Evolutionary conservation across 2,113 vertebrate species (phyloP).

Genomic region (Zosterops lateralis): DNA sequence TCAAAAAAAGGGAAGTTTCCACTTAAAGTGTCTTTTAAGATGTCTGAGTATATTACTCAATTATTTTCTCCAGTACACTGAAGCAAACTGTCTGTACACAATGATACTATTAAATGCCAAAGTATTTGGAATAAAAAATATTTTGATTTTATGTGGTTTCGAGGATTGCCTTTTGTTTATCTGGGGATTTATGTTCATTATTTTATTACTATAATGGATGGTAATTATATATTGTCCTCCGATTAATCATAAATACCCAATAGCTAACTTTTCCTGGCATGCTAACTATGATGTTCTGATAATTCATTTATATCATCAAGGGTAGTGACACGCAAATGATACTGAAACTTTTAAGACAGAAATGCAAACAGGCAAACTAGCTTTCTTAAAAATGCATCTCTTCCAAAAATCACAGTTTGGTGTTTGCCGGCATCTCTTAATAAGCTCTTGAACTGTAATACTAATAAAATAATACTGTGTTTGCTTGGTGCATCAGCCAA

Average conservation of each 20-base stretch:
- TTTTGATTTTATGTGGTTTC: neutral
- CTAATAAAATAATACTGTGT: neutral
- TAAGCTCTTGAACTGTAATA: neutral
- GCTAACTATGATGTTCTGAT: conserved; percentile 25
- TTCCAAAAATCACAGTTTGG: neutral
- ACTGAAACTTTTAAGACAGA: neutral
- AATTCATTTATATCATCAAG: conserved; percentile 1
- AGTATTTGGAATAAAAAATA: neutral
- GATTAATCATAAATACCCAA: conserved; percentile 27
- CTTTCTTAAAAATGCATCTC: neutral
- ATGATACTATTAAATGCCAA: neutral
- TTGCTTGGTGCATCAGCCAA: neutral
- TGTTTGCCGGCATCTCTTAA: neutral
- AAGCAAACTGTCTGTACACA: neutral
- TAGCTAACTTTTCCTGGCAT: neutral
- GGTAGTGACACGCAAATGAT: neutral
- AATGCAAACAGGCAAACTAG: neutral
- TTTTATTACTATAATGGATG: conserved; percentile 7
- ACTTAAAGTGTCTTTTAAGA: neutral
- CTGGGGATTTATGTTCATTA: neutral
- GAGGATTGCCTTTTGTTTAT: neutral
- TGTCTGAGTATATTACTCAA: neutral
- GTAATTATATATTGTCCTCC: conserved; percentile 3
- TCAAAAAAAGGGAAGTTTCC: neutral
- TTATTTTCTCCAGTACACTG: neutral